A percentile compares a stretch with the other conserved stretches of the same genome.
Conservation (phyloP, 1,140 invertebrate genomes). For the Heterodera schachtii region DNA sequence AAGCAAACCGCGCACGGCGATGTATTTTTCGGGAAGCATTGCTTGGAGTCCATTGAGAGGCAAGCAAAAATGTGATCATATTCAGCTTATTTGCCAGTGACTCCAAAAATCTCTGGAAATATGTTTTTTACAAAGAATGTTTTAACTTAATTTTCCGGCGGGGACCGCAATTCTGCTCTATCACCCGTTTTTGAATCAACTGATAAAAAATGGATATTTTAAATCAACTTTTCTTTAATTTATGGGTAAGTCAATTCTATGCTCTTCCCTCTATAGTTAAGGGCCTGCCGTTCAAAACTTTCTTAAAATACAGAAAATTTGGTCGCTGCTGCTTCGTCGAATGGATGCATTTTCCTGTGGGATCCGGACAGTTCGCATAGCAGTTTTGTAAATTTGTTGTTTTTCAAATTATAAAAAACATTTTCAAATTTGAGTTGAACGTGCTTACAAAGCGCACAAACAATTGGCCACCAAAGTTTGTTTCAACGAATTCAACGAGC, state of each 20-base stretch:
- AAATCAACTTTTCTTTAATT: not conserved
- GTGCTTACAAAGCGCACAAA: constrained; percentile 45
- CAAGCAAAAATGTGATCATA: not conserved
- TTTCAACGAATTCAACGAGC: constrained; percentile 51
- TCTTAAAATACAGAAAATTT: constrained; percentile 42
- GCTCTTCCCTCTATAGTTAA: too few species aligned
- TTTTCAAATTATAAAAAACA: too few species aligned
- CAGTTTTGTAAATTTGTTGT: not conserved
- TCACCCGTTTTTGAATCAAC: too few species aligned
- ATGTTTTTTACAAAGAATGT: too few species aligned
- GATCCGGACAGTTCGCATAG: constrained; percentile 40
- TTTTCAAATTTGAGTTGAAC: constrained; percentile 35
- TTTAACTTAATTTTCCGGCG: too few species aligned
- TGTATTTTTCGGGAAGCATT: constrained; percentile 51
- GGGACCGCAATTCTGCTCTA: too few species aligned
- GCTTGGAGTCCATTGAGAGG: constrained; percentile 43
- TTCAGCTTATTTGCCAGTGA: too few species aligned
- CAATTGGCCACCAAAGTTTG: constrained; percentile 51
- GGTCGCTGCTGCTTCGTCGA: constrained; percentile 45
- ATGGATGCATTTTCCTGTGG: constrained; percentile 43
- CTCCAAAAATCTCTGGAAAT: too few species aligned
- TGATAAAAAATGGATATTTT: too few species aligned
- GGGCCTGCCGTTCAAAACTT: too few species aligned
- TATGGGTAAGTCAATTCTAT: too few species aligned
- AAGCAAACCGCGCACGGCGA: constrained; percentile 30